A percentile compares a stretch with the other conserved stretches of the same genome.
phyloP scores from a whole-genome alignment of 2,888 invertebrate genomes.

The Hartigia nigra region DNA sequence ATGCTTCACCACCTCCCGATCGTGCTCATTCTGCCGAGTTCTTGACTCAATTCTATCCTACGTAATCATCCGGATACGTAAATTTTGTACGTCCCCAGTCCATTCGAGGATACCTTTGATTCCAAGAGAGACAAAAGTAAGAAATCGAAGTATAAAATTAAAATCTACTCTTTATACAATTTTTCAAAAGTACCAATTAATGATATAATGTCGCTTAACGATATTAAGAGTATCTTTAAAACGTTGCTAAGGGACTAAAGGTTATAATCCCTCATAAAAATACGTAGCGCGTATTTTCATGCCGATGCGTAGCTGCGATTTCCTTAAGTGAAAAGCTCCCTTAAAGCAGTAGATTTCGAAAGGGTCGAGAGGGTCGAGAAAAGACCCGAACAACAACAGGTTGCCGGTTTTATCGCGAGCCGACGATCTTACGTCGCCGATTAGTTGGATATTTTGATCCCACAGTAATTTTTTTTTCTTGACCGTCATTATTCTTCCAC shows the following conservation, averaged over 20 bases:
- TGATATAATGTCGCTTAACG: not conserved
- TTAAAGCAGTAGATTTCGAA: not conserved
- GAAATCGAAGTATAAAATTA: not conserved
- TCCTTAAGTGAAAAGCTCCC: not conserved
- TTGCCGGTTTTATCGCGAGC: not conserved
- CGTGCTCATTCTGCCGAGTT: not conserved
- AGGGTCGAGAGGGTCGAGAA: not conserved
- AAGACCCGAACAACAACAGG: not conserved
- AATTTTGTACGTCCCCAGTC: not conserved
- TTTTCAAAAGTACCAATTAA: not conserved
- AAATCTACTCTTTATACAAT: not conserved
- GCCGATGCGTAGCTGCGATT: not conserved
- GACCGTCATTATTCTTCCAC: not conserved
- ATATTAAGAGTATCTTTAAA: not conserved
- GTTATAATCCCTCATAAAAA: not conserved
- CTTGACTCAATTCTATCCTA: not conserved
- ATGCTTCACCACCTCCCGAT: not conserved
- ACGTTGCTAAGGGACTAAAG: not conserved
- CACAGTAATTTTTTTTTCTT: not conserved
- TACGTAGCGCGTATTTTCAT: not conserved
- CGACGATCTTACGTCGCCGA: not conserved
- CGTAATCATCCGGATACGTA: not conserved
- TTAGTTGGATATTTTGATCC: not conserved
- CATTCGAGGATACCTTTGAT: not conserved
- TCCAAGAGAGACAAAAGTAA: not conserved